These are phyloP conservation scores for Serranochromis macrocephalus DNA, from an alignment of 2,113 vertebrate genomes.

Conservation along the genomic window DNA sequence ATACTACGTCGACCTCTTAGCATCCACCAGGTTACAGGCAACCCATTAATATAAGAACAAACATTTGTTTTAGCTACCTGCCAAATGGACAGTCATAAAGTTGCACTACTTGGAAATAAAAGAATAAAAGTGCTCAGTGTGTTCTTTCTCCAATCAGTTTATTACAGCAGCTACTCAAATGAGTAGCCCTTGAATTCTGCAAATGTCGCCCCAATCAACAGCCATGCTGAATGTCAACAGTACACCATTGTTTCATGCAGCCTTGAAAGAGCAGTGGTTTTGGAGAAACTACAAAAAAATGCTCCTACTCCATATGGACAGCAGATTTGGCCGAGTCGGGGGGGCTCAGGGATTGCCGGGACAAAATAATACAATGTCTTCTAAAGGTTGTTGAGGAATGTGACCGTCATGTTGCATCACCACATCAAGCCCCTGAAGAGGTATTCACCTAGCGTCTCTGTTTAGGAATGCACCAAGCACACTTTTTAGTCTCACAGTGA, in stretches of 20 bases:
- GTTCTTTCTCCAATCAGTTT: neutral
- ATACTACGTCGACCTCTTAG: neutral
- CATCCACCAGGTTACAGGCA: neutral
- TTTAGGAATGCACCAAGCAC: neutral
- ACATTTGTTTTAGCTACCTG: neutral
- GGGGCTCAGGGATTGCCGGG: neutral
- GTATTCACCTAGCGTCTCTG: neutral
- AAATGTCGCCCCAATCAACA: slow-evolving; percentile 35
- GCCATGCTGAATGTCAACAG: neutral
- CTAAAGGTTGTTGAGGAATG: neutral
- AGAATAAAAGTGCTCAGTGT: neutral
- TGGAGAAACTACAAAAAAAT: neutral
- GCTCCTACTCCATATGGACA: slow-evolving; percentile 10
- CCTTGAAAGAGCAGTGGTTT: neutral
- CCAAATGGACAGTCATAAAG: neutral
- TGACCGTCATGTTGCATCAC: neutral
- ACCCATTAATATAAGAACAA: neutral
- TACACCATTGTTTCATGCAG: neutral
- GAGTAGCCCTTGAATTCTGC: neutral
- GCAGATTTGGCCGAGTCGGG: neutral
- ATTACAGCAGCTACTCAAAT: neutral
- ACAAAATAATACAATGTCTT: neutral
- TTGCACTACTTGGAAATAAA: neutral
- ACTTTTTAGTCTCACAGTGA: neutral
- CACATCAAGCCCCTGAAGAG: neutral